A percentile compares a stretch with the other conserved stretches of the same genome.
phyloP scores from a whole-genome alignment of 2,113 vertebrate genomes.

The Salvelinus alpinus region DNA sequence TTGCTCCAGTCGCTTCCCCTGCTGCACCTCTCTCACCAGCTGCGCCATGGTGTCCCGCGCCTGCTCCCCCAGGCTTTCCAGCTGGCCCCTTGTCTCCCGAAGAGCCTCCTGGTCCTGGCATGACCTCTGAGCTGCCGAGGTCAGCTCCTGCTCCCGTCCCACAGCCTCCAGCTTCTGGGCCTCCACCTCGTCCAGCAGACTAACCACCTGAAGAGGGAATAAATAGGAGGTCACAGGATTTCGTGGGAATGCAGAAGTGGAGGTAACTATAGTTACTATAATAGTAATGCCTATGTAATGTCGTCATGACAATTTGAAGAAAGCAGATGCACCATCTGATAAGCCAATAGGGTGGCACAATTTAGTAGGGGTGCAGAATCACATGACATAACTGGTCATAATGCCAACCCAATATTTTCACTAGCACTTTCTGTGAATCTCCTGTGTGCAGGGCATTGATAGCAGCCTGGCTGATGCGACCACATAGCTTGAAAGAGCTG shows the following conservation, averaged over 20 bases:
- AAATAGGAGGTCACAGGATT: neutral
- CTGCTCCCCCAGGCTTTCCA: conserved; percentile 70
- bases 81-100: conserved; percentile 70
- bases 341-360: too few relatives aligned
- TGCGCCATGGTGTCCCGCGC: conserved; percentile 76
- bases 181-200: conserved; percentile 84
- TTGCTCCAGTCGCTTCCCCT: conserved; percentile 74
- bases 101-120: conserved; percentile 79
- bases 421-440: too few relatives aligned
- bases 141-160: conserved; percentile 83
- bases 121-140: conserved; percentile 69
- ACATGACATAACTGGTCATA: too few relatives aligned
- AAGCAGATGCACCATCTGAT: too few relatives aligned
- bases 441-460: too few relatives aligned
- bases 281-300: too few relatives aligned
- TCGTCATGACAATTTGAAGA: too few relatives aligned
- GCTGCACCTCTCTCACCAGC: conserved; percentile 77
- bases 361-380: too few relatives aligned
- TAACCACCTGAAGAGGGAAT: conserved; percentile 68
- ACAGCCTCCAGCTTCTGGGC: conserved; percentile 83
- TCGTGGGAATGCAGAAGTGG: neutral
- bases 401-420: too few relatives aligned
- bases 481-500: too few relatives aligned
- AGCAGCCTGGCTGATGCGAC: too few relatives aligned
- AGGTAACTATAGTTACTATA: neutral